Evolutionary conservation across 2,888 invertebrate genomes (phyloP), one percentile per base, ranked within the genome.

Genomic region (Imbricaverruca yamaguchii): DNA sequence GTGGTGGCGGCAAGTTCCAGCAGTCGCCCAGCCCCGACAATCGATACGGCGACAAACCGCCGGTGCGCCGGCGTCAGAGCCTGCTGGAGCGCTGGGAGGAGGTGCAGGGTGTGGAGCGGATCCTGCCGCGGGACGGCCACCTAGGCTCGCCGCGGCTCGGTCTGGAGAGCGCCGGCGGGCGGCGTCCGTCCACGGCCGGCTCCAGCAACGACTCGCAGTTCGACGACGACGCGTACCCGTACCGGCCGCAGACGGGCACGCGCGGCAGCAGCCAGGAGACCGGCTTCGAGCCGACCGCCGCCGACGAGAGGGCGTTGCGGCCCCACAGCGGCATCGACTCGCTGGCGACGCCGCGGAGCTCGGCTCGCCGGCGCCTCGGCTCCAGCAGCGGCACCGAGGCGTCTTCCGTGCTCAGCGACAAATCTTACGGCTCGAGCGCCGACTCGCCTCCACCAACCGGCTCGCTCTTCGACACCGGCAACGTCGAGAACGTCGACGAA

Each of bases 251-350:
- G 8, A 21, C 18, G 0, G 55, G 21, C 55, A 74, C 74, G 53
- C 53, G 74, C 18, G 74, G 74, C 74, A 74, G 74, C 74, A 74
- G 74, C 21, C 74, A 74, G 74, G 74, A 74, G 74, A 74, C 74
- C 15, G 74, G 74, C 74, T 74, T 74, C 55, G 74, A 74, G 55
- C 74, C 74, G 15, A 55, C 53, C 6, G 23, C 7, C 10, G 21
- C 15, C 74, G 55, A 74, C 21, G 74, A 74, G 74, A 12, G 53
- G 21, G 21, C 74, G 21, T 55, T 18, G 55, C 55, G 74, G 55
- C 74, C 53, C 21, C 53, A 21, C 74, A 74, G 69, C 39, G 69
- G 69, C 39, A 39, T 69, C 69, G 69, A 69, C 69, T 25, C 74
- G 21, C 74, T 74, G 55, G 53, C 74, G 15, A 53, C 74, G 53